Conservation (phyloP, 2,797 vertebrate genomes). For the Paguma larvata region DNA sequence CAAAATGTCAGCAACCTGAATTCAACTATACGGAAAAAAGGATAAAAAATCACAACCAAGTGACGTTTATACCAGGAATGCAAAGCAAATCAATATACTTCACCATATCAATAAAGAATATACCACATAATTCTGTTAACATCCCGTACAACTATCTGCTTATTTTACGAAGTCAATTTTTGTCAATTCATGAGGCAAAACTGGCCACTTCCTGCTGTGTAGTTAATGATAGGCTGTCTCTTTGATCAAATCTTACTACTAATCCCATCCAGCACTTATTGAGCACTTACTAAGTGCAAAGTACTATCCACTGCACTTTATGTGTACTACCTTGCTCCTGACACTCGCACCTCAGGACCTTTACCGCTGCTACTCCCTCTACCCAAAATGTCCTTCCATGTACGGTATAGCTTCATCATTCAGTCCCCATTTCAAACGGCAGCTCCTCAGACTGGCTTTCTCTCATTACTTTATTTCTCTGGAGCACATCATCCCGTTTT, state of each 20-base stretch:
- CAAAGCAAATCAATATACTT: slow-evolving; percentile 34
- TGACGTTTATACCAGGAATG: background rate
- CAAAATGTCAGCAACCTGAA: slow-evolving; percentile 32
- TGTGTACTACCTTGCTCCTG: background rate
- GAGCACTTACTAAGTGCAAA: background rate
- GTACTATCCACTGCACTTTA: background rate
- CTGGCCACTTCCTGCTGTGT: background rate
- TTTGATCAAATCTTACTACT: background rate
- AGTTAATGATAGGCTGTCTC: background rate
- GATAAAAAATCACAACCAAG: background rate
- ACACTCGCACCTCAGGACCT: background rate
- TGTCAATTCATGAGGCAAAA: background rate
- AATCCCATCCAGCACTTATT: background rate
- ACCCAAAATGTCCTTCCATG: background rate
- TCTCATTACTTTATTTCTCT: background rate
- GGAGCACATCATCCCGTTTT: background rate
- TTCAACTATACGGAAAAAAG: background rate
- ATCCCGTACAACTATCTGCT: background rate
- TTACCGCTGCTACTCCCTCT: background rate
- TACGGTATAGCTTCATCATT: background rate
- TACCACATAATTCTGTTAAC: background rate
- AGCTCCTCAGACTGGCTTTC: background rate
- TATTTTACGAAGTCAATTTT: background rate
- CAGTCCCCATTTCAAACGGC: background rate
- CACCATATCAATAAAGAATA: background rate